Conservation (phyloP, 2,797 vertebrate species). For the Semotilus atromaculatus region DNA sequence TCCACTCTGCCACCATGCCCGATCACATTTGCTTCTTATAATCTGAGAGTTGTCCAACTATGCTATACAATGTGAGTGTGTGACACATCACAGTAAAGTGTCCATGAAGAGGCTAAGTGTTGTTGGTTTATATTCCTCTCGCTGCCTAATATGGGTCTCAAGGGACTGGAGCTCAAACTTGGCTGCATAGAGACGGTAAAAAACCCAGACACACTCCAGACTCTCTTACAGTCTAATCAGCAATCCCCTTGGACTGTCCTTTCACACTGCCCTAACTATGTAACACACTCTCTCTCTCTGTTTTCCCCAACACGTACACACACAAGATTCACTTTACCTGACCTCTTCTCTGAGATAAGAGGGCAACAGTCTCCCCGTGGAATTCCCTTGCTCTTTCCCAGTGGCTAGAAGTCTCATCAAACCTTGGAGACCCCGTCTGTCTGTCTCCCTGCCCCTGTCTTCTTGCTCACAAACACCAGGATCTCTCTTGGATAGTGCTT, state of each 20-base stretch:
- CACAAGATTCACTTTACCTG: constrained; percentile 16
- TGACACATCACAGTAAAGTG: constrained; percentile 33
- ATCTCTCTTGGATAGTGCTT: constrained; percentile 2
- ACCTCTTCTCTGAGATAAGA: constrained; percentile 16
- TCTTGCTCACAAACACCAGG: constrained; percentile 19
- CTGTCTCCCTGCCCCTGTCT: constrained; percentile 52
- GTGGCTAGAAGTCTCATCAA: constrained; percentile 15
- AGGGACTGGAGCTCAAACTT: constrained; percentile 24
- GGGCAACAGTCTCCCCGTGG: constrained; percentile 5
- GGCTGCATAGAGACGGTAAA: constrained; percentile 30
- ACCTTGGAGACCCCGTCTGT: constrained; percentile 38
- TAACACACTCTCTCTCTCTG: background rate
- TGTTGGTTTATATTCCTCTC: constrained; percentile 32
- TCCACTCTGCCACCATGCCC: background rate
- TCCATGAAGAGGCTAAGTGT: background rate
- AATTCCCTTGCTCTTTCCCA: constrained; percentile 10
- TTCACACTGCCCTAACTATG: constrained; percentile 60
- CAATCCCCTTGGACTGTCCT: constrained; percentile 58
- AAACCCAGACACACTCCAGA: constrained; percentile 42
- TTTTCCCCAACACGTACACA: constrained; percentile 26
- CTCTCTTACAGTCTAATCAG: constrained; percentile 57
- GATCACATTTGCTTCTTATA: background rate
- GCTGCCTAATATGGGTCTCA: constrained; percentile 19
- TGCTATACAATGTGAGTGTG: constrained; percentile 13
- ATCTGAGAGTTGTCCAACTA: background rate